A percentile compares a stretch with the other conserved stretches of the same genome.
These are phyloP conservation scores for Actias luna DNA, from an alignment of 2,888 invertebrate genomes.

Conservation along the genomic window DNA sequence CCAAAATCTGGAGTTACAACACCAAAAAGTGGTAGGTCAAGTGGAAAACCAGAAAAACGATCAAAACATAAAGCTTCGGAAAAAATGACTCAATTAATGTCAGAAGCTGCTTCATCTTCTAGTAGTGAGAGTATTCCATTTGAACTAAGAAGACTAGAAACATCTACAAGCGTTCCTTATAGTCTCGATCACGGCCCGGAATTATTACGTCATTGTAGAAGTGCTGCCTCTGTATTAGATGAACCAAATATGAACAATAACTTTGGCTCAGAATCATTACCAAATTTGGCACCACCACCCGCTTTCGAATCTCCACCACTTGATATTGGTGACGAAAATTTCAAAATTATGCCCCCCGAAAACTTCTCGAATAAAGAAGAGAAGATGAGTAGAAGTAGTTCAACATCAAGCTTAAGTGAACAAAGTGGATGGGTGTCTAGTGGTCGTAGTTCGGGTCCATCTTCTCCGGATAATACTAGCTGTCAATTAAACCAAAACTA, in stretches of 20 bases:
- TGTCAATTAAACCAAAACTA: conserved; percentile 78
- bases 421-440: conserved; percentile 95
- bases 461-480: conserved; percentile 82
- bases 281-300: conserved; percentile 85
- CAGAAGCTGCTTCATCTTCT: conserved; percentile 82
- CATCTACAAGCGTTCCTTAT: conserved; percentile 85
- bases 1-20: conserved; percentile 73
- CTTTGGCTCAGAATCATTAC: conserved; percentile 86
- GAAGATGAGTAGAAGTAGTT: conserved; percentile 73
- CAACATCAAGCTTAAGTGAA: conserved; percentile 88
- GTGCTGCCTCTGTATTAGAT: conserved; percentile 80
- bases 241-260: conserved; percentile 78
- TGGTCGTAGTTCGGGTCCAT: conserved; percentile 84
- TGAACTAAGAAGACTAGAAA: conserved; percentile 74
- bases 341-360: conserved; percentile 76
- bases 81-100: conserved; percentile 79
- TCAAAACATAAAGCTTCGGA: conserved; percentile 75
- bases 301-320: conserved; percentile 82
- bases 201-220: conserved; percentile 78
- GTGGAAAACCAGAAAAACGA: conserved; percentile 73
- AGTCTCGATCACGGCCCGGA: conserved; percentile 80
- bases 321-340: conserved; percentile 76
- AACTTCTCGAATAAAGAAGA: conserved; percentile 72
- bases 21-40: conserved; percentile 82
- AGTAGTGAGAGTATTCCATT: conserved; percentile 81